Evolutionary conservation across 2,797 vertebrate species (phyloP), one percentile per base, ranked within the genome.

Genomic region (Microtus californicus): DNA sequence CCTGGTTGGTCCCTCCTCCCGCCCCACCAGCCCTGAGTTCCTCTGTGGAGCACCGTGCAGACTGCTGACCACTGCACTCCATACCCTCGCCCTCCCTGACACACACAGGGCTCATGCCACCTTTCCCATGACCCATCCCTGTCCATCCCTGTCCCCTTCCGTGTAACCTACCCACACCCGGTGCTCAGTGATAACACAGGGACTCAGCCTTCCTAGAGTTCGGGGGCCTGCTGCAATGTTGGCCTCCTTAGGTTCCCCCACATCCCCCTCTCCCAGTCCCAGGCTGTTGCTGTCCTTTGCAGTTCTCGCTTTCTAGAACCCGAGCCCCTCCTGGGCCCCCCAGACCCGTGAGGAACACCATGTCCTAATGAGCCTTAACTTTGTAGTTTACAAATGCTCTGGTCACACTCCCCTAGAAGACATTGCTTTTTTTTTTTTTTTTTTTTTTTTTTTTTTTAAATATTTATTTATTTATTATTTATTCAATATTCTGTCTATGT

Each of bases 331-430:
- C 54, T 56, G 43, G 2, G 12, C 37, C 15, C 4, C 0, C 3
- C 2, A 5, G 37, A 13, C 51, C 54, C 1, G 3, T 21, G 3
- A 2, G 15, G 54, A 23, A 17, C 69, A 65, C 13, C 11, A 21
- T 25, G 27, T 59, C 15, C 19, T 61, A 12, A 79, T 5, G 6
- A 74, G 56, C 6, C 54, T 69, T 19, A 17, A 34, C 43, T 73
- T 71, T 0, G 21, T 25, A 7, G 27, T 5, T 13, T 19, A 11
- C 79, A 59, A 71, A 25, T 9, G 8, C 1, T 2, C 29, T 1
- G 0, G 0, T 0, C 2, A 25, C 4, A 6, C 81, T 15, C 1
- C 14, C 45, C 54, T 37, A 9, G 40, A 12, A 56, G 73, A 6
- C 13, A n/a, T 63, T 63, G 73, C 56, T 29, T 90, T 61, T 59